Conservation (phyloP, 2,113 vertebrate genomes). For the Oreotrochilus melanogaster region DNA sequence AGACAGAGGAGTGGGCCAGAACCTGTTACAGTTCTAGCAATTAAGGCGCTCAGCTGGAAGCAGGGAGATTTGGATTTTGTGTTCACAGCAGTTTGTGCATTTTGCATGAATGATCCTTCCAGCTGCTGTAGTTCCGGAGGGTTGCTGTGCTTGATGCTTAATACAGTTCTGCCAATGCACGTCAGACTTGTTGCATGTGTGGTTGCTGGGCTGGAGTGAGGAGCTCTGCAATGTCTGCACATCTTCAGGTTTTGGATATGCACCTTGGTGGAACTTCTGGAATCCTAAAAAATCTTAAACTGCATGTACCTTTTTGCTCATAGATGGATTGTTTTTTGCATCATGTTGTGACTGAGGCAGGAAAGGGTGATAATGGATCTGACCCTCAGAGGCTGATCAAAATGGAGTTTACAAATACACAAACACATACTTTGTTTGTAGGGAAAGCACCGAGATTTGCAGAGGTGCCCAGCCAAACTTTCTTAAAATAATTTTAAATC, state of each 20-base stretch:
- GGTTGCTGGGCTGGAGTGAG: not conserved
- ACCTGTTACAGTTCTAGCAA: not conserved
- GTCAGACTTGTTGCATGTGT: not conserved
- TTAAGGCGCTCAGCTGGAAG: not conserved
- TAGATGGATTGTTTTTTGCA: not conserved
- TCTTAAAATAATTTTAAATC: not conserved
- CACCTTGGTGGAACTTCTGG: not conserved
- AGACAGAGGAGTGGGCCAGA: not conserved
- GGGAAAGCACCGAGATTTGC: not conserved
- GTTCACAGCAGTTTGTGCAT: not conserved
- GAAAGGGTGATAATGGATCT: not conserved
- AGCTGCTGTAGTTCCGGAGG: fast-evolving
- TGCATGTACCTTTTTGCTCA: not conserved
- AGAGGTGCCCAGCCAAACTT: not conserved
- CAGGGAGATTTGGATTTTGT: not conserved
- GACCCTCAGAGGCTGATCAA: not conserved
- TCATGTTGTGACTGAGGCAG: slow-evolving; percentile 12
- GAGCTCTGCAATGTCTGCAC: not conserved
- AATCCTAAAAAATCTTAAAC: not conserved
- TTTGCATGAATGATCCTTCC: not conserved
- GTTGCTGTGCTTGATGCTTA: not conserved
- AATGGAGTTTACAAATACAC: not conserved
- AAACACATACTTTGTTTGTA: not conserved
- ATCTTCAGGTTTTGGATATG: not conserved
- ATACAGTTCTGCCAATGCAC: fast-evolving